These are phyloP conservation scores for Hystrix cristata DNA, from an alignment of 2,113 vertebrate genomes.

Conservation along the genomic window DNA sequence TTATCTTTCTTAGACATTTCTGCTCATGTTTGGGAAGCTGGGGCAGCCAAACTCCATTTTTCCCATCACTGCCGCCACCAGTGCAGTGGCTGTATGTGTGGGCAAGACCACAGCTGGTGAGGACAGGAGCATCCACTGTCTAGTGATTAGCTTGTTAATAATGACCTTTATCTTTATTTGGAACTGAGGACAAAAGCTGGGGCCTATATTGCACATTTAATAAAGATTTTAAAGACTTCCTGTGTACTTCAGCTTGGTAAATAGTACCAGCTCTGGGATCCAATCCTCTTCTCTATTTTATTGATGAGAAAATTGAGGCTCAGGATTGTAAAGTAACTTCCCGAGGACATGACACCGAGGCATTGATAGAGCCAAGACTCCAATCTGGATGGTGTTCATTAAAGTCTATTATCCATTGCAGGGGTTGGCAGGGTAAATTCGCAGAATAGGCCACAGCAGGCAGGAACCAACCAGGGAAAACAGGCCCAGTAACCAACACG, in stretches of 20 bases:
- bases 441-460: background rate
- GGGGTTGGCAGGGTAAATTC: no score
- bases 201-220: no score
- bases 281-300: background rate
- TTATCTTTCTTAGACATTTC: background rate
- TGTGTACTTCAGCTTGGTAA: no score
- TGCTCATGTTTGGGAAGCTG: background rate
- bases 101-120: background rate
- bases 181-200: no score
- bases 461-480: background rate
- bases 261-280: background rate
- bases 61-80: background rate
- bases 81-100: fast-evolving
- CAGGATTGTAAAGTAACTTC: background rate
- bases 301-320: background rate
- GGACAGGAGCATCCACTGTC: fast-evolving
- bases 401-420: background rate
- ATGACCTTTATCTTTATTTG: fast-evolving
- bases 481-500: fast-evolving
- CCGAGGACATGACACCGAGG: background rate
- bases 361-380: background rate
- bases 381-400: background rate
- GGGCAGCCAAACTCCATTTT: background rate
- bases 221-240: background rate
- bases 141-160: no score